phyloP scores from a whole-genome alignment of 2,888 invertebrate genomes.

The Drosophila mayaguana region DNA sequence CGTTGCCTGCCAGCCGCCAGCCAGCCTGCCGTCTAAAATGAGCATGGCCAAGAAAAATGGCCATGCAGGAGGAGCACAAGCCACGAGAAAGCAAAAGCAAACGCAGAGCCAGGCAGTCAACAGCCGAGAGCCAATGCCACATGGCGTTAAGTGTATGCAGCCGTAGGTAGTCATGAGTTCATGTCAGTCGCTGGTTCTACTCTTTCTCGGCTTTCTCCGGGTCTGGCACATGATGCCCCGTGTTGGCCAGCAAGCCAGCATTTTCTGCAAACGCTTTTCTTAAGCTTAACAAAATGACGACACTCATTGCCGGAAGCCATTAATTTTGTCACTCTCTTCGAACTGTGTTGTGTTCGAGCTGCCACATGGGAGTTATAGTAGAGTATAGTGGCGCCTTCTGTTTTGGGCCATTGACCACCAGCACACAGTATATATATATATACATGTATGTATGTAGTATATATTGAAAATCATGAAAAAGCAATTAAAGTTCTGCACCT shows the following conservation, averaged over 20 bases:
- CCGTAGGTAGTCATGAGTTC: slow-evolving; percentile 60
- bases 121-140: slow-evolving; percentile 18
- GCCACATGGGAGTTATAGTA: slow-evolving; percentile 49
- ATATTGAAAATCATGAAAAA: slow-evolving; percentile 73
- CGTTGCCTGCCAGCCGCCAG: background rate
- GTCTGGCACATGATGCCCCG: slow-evolving; percentile 54
- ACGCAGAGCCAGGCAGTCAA: slow-evolving; percentile 8
- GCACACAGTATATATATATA: background rate
- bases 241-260: slow-evolving; percentile 33
- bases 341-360: slow-evolving; percentile 54
- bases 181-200: slow-evolving; percentile 34
- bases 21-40: slow-evolving; percentile 45
- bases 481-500: slow-evolving; percentile 75
- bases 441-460: too few species aligned
- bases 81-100: slow-evolving; percentile 11
- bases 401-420: slow-evolving; percentile 44
- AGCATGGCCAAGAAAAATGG: slow-evolving; percentile 78
- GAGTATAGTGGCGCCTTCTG: background rate
- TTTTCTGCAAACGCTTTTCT: slow-evolving; percentile 64
- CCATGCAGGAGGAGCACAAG: slow-evolving; percentile 50
- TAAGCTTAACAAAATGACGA: slow-evolving; percentile 67
- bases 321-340: slow-evolving; percentile 77
- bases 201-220: slow-evolving; percentile 20
- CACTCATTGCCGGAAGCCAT: slow-evolving; percentile 75
- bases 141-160: slow-evolving; percentile 56